Base-by-base conservation (phyloP, 1,140 invertebrate species). In the Acromyrmex charruanus region DNA sequence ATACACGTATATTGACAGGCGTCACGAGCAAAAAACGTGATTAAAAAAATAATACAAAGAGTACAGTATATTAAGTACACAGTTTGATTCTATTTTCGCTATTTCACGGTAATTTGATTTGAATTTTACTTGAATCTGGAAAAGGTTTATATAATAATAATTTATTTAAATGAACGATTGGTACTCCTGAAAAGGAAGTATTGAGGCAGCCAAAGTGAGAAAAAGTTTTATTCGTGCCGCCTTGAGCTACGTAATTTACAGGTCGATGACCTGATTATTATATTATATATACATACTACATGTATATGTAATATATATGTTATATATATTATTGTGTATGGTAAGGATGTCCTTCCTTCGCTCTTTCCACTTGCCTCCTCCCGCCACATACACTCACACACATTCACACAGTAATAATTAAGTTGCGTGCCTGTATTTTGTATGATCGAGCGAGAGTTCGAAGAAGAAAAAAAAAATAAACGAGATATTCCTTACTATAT, bases 381-480 rank as follows among this genome's bases (percentile, higher is more conserved):
- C 16, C 28, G 21, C 18, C 51, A 55, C 21, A 49, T 21, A 65
- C 68, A 59, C 16, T 7, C 0, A 59, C 21, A 82, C 16, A 59
- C 7, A 81, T 0, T 25, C 18, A 82, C 21, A 93, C 53, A 89
- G 91, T 93, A 94, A 93, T 93, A 92, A 80, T 92, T 95, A 95
- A 95, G 94, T 93, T 94, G 94, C 92, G 93, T 94, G 94, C 92
- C 93, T 95, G 94, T 94, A 94, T 95, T 95, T 95, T 95, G 95
- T 95, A 95, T 95, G 94, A 95, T 93, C 93, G 93, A 94, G 91
- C 92, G 92, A 93, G 87, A 93, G 87, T 93, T 92, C 90, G 93
- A 94, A 89, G 88, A 90, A 94, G 92, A 82, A 49, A 74, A 59
- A 59, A 82, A 93, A 94, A 93, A 95, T 94, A 93, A 94, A 95